Evolutionary conservation across 2,113 vertebrate species (phyloP).

Genomic region (Redunca redunca): DNA sequence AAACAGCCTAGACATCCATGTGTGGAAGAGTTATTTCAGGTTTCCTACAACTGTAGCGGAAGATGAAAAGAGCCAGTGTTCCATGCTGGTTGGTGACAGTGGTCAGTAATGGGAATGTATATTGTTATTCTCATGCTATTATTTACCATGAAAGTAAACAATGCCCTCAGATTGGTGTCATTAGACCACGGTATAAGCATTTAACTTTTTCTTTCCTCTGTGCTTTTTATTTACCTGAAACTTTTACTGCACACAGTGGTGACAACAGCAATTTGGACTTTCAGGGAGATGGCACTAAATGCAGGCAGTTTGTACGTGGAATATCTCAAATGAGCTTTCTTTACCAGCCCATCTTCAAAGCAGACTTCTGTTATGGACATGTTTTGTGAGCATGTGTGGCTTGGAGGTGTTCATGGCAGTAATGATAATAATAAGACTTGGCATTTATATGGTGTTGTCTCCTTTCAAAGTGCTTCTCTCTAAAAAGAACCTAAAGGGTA

Average conservation of each 20-base stretch:
- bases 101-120: background rate
- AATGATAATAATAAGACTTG: constrained; percentile 39
- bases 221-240: constrained; percentile 65
- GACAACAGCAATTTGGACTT: constrained; percentile 66
- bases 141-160: constrained; percentile 15
- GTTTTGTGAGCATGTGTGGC: background rate
- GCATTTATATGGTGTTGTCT: constrained; percentile 34
- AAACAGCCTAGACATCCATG: background rate
- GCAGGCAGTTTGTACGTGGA: background rate
- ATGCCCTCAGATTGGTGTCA: constrained; percentile 38
- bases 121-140: background rate
- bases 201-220: constrained; percentile 65
- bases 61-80: background rate
- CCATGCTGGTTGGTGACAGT: background rate
- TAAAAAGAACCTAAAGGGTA: constrained; percentile 29
- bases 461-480: constrained; percentile 37
- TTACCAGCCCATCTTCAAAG: constrained; percentile 36
- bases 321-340: constrained; percentile 47
- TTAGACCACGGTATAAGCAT: constrained; percentile 57
- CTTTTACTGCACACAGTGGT: constrained; percentile 56
- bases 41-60: background rate
- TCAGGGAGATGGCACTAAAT: constrained; percentile 49
- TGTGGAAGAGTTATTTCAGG: background rate
- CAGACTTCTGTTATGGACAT: constrained; percentile 46
- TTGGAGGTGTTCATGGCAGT: constrained; percentile 8